These are phyloP conservation scores for Cerceris rybyensis DNA, from an alignment of 2,888 invertebrate species.

Conservation along the genomic window DNA sequence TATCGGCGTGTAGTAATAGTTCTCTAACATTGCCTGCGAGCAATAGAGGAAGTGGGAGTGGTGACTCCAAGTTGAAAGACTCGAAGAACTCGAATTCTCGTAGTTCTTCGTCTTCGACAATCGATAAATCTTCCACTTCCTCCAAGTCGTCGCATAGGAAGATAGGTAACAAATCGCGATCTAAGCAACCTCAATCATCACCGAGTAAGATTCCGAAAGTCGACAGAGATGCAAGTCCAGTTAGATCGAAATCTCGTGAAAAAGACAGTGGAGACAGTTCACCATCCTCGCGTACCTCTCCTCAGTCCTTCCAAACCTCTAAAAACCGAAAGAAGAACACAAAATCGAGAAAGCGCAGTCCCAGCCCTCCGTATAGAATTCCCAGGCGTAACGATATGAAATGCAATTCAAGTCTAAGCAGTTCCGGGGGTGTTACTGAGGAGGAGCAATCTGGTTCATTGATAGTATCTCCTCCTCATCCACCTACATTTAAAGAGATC, in stretches of 20 bases:
- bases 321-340: slow-evolving; percentile 75
- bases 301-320: slow-evolving; percentile 82
- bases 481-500: slow-evolving; percentile 78
- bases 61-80: slow-evolving; percentile 72
- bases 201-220: slow-evolving; percentile 75
- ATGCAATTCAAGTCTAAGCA: slow-evolving; percentile 68
- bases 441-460: slow-evolving; percentile 80
- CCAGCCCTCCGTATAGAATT: slow-evolving; percentile 78
- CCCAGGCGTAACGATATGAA: slow-evolving; percentile 76
- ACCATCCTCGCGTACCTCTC: slow-evolving; percentile 70
- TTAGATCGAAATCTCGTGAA: slow-evolving; percentile 77
- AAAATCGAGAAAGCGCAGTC: slow-evolving; percentile 77
- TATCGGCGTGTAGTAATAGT: slow-evolving; percentile 64
- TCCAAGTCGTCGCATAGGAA: slow-evolving; percentile 79
- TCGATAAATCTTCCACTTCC: slow-evolving; percentile 78
- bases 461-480: slow-evolving; percentile 79
- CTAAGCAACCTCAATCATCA: slow-evolving; percentile 73
- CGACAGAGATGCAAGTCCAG: slow-evolving; percentile 75
- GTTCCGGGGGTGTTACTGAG: slow-evolving; percentile 76
- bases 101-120: slow-evolving; percentile 77
- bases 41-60: slow-evolving; percentile 68
- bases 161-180: slow-evolving; percentile 77
- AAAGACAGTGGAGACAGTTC: slow-evolving; percentile 73
- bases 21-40: slow-evolving; percentile 60
- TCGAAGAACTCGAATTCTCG: slow-evolving; percentile 65